Percentiles rank a stretch among this genome's conserved stretches.
phyloP scores from a whole-genome alignment of 2,113 vertebrate species.

The Prochilodus magdalenae region DNA sequence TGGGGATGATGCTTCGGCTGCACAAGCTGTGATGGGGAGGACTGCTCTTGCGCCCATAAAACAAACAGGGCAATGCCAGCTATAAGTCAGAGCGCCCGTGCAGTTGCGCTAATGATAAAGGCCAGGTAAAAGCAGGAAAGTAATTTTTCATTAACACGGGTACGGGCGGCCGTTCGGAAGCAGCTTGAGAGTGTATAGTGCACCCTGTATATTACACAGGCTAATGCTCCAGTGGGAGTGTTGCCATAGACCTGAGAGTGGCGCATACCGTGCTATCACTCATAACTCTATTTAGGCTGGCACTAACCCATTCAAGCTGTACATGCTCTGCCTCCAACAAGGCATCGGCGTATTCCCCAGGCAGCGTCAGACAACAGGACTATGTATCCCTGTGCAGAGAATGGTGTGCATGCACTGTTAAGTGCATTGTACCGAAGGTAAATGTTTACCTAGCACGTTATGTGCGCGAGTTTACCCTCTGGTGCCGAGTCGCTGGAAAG shows the following conservation, averaged over 20 bases:
- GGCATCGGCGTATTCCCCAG: slow-evolving; percentile 32
- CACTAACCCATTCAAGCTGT: slow-evolving; percentile 42
- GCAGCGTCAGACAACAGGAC: background rate
- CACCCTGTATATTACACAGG: slow-evolving; percentile 18
- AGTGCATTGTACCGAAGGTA: slow-evolving; percentile 42
- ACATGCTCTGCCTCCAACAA: slow-evolving; percentile 13
- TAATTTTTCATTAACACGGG: slow-evolving; percentile 43
- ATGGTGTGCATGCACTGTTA: slow-evolving; percentile 22
- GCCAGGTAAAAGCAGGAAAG: slow-evolving; percentile 47
- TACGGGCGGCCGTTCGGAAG: background rate
- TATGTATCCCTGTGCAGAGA: background rate
- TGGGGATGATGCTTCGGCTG: slow-evolving; percentile 57
- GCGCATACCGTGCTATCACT: slow-evolving; percentile 43
- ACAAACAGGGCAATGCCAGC: slow-evolving; percentile 39
- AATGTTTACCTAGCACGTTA: slow-evolving; percentile 49
- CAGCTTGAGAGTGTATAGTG: slow-evolving; percentile 10
- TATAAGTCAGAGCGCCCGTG: slow-evolving; percentile 43
- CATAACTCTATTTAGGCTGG: slow-evolving; percentile 49
- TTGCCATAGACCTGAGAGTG: slow-evolving; percentile 12
- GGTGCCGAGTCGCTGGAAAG: slow-evolving; percentile 6
- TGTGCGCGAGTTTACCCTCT: slow-evolving; percentile 22
- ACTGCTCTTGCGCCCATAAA: slow-evolving; percentile 43
- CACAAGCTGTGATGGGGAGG: slow-evolving; percentile 59
- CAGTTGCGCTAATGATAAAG: slow-evolving; percentile 39
- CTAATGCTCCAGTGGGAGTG: slow-evolving; percentile 22